Percentiles rank a stretch among this genome's conserved stretches.
Evolutionary conservation across 92 coral and sea anemone genomes (phyloP).

Genomic region (Paramuricea clavata): DNA sequence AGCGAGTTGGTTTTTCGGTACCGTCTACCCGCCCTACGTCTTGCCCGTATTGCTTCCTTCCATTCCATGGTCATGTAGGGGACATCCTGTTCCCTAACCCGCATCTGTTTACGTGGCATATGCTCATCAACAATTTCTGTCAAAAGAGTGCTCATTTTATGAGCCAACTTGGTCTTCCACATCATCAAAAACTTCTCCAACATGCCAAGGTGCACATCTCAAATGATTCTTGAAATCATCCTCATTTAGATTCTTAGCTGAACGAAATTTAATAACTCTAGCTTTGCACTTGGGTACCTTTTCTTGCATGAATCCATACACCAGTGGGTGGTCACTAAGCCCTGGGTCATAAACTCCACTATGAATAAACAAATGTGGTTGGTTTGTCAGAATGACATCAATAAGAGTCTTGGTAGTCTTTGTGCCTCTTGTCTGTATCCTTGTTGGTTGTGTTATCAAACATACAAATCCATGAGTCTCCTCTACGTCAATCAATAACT

Average conservation of each 20-base stretch:
- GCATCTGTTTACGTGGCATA: constrained; percentile 18
- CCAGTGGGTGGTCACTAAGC: not conserved
- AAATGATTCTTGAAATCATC: not conserved
- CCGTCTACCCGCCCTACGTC: constrained; percentile 44
- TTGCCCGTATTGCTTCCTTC: constrained; percentile 56
- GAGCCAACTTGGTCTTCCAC: not conserved
- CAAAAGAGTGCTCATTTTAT: not conserved
- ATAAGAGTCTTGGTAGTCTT: constrained; percentile 24
- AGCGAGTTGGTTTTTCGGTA: not conserved
- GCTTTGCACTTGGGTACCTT: not conserved
- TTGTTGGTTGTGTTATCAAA: constrained; percentile 18
- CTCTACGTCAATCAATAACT: constrained; percentile 12
- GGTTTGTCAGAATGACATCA: constrained; percentile 61
- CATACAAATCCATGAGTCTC: not conserved
- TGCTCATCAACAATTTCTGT: not conserved
- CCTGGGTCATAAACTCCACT: constrained; percentile 58
- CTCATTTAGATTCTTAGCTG: not conserved
- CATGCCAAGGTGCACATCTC: not conserved
- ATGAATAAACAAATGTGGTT: constrained; percentile 44
- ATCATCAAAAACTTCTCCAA: not conserved
- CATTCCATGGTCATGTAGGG: constrained; percentile 53
- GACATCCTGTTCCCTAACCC: constrained; percentile 44
- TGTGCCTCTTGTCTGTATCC: not conserved
- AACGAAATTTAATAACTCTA: not conserved
- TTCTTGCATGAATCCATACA: not conserved